Evolutionary conservation across 2,113 vertebrate genomes (phyloP).

Genomic region (Dicrurus megarhynchus): DNA sequence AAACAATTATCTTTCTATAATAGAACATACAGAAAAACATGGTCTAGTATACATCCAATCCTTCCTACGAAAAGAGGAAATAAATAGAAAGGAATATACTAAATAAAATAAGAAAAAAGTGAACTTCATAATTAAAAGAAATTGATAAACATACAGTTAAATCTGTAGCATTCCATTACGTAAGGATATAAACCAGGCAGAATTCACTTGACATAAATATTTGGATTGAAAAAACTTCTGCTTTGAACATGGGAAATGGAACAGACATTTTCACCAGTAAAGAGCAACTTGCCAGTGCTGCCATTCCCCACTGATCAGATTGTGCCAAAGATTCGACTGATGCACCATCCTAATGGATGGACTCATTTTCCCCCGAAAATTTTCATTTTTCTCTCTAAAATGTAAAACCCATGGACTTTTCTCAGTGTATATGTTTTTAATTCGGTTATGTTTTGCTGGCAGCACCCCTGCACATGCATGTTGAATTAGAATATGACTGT

Average conservation of each 20-base stretch:
- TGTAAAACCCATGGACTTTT: background rate
- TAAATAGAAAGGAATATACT: background rate
- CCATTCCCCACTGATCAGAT: background rate
- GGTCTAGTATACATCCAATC: background rate
- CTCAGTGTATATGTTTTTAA: background rate
- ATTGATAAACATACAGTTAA: background rate
- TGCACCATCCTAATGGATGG: background rate
- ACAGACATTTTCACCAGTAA: background rate
- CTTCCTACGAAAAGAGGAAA: background rate
- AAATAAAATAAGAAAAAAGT: background rate
- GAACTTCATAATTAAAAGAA: background rate
- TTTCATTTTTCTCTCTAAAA: background rate
- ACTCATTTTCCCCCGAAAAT: background rate
- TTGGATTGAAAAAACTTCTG: background rate
- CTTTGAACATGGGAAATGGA: background rate
- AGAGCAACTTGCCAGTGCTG: background rate
- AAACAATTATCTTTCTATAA: background rate
- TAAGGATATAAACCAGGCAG: background rate
- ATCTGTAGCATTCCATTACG: background rate
- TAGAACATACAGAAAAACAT: background rate
- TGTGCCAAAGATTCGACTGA: rapidly evolving
- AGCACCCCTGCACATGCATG: rapidly evolving
- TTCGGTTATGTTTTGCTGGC: background rate
- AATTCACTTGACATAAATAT: background rate
- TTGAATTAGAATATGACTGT: rapidly evolving